Base-by-base conservation (phyloP, 1,140 invertebrate genomes). In the Hypsibius dujardini region DNA sequence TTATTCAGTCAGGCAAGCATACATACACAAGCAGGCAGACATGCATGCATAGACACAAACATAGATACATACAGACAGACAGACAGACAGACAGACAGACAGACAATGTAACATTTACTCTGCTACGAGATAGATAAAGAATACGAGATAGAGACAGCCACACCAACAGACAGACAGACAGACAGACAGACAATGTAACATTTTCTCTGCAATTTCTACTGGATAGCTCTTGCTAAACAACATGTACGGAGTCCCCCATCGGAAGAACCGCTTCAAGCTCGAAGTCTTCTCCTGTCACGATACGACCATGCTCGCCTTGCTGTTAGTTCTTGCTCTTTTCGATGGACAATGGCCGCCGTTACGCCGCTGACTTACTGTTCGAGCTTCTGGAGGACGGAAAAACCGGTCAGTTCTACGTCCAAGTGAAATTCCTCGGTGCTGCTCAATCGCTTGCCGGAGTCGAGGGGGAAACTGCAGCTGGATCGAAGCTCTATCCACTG, bases 241-340 rank as follows among this genome's bases (percentile, higher is more conserved):
- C 28, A 72, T 72, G 71, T 70, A 72, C 40, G 70, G 73, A n/a
- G 47, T 45, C 46, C 14, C n/a, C 2, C 70, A 69, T 40, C 47
- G 70, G 59, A 69, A 47, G 69, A 69, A 72, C 47, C 14, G 50
- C n/a, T 46, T 46, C 42, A 74, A 74, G 59, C 42, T 77, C 40
- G 75, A 70, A 46, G 71, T 78, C n/a, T 78, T 77, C 72, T 76
- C 75, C 7, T 74, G 72, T 47, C 77, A 78, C 72, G 77, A 78
- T 60, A 75, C 76, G 2, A 76, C 74, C 15, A 60, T 78, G 14
- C 50, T 75, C 2, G 73, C 76, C 28, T 45, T 77, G 1, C 70
- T 78, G 1, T 72, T 73, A 15, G 67, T 73, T 3, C 28, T 77
- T 45, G 74, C 72, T 7, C 70, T 76, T 0, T 76, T 73, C 70